phyloP scores from a whole-genome alignment of 1,140 invertebrate species.

The Drosophila bifasciata region DNA sequence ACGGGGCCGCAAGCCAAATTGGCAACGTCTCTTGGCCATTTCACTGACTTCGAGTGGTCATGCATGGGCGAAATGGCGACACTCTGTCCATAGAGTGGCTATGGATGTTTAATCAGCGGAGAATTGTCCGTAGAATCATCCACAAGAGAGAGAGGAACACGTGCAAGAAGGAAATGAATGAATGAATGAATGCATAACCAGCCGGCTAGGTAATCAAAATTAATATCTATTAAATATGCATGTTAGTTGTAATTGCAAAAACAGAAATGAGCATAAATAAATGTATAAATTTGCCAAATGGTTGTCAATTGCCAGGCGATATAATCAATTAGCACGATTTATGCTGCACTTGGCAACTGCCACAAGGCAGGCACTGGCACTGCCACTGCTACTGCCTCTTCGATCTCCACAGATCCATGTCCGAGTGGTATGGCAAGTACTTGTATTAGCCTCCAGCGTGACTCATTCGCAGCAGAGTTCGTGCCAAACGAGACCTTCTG shows the following conservation, averaged over 20 bases:
- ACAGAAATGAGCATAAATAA: conserved; percentile 37
- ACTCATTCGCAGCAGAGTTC: conserved; percentile 68
- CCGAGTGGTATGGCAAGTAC: conserved; percentile 51
- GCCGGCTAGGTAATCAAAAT: conserved; percentile 34
- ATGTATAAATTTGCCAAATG: conserved; percentile 44
- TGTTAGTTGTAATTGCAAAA: conserved; percentile 69
- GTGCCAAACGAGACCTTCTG: conserved; percentile 80
- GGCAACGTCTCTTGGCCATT: conserved; percentile 27
- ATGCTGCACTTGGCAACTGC: conserved; percentile 71
- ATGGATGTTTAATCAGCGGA: conserved; percentile 38
- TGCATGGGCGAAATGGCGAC: conserved; percentile 35
- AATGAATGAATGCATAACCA: too few relatives aligned
- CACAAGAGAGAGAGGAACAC: too few relatives aligned
- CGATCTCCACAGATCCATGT: conserved; percentile 53
- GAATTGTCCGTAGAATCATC: conserved; percentile 14
- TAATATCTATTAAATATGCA: conserved; percentile 80
- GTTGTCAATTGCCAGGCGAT: conserved; percentile 70
- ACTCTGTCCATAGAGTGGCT: conserved; percentile 25
- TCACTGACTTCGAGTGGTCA: conserved; percentile 4
- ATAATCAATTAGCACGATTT: conserved; percentile 80
- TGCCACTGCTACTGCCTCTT: conserved; percentile 8
- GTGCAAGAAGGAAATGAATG: too few relatives aligned
- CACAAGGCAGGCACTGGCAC: not conserved
- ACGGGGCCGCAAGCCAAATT: conserved; percentile 42
- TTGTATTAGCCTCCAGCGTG: conserved; percentile 63